Evolutionary conservation across 2,113 vertebrate species (phyloP).

Genomic region (Strix aluco): DNA sequence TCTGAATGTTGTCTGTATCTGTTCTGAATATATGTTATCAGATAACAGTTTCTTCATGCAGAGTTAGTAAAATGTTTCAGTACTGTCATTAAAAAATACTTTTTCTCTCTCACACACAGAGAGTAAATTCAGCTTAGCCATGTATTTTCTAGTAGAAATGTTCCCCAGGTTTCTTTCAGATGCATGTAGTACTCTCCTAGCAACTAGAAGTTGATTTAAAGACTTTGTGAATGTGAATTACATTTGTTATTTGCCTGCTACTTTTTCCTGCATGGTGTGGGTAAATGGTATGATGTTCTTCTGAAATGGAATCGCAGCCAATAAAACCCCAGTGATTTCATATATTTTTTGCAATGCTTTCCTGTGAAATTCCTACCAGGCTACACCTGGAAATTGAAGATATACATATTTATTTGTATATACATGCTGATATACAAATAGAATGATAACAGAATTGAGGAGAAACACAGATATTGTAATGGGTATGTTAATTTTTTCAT

Average conservation of each 20-base stretch:
- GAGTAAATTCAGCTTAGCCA: slow-evolving; percentile 68
- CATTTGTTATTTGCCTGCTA: slow-evolving; percentile 82
- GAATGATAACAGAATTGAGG: neutral
- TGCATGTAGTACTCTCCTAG: slow-evolving; percentile 81
- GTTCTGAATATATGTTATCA: slow-evolving; percentile 63
- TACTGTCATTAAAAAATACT: slow-evolving; percentile 72
- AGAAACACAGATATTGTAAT: neutral
- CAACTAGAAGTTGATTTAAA: slow-evolving; percentile 72
- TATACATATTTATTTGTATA: neutral
- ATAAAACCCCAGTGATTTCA: slow-evolving; percentile 89
- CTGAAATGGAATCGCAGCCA: slow-evolving; percentile 90
- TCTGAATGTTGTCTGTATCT: slow-evolving; percentile 74
- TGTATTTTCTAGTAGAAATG: slow-evolving; percentile 73
- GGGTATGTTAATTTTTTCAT: neutral
- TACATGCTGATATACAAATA: neutral
- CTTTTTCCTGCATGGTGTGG: slow-evolving; percentile 89
- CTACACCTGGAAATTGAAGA: neutral
- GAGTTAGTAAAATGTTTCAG: slow-evolving; percentile 75
- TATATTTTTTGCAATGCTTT: slow-evolving; percentile 70
- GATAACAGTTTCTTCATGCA: slow-evolving; percentile 63
- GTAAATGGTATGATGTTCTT: slow-evolving; percentile 83
- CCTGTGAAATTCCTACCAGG: neutral
- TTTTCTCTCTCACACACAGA: neutral
- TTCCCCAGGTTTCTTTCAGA: slow-evolving; percentile 69
- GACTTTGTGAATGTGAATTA: slow-evolving; percentile 77